These are phyloP conservation scores for Lerista edwardsae DNA, from an alignment of 2,797 vertebrate species.

Conservation along the genomic window DNA sequence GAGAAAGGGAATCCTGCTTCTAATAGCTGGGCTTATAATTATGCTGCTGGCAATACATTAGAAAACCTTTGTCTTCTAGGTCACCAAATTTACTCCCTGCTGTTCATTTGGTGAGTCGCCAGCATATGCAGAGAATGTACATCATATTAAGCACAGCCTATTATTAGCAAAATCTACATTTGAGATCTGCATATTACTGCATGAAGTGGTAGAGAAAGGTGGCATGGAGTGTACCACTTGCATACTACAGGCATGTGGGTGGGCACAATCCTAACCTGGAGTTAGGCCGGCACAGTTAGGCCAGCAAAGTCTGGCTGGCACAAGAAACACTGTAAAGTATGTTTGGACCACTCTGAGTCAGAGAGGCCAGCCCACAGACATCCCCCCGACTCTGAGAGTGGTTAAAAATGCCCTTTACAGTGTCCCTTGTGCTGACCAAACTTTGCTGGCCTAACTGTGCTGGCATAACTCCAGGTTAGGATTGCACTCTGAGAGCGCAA, in stretches of 20 bases:
- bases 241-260: not conserved
- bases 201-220: not conserved
- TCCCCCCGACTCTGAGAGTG: too few relatives aligned
- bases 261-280: too few relatives aligned
- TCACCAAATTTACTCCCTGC: not conserved
- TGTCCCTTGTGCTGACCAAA: too few relatives aligned
- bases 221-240: not conserved
- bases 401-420: too few relatives aligned
- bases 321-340: too few relatives aligned
- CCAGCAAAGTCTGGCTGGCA: too few relatives aligned
- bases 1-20: not conserved
- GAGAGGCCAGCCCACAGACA: too few relatives aligned
- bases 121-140: not conserved
- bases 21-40: not conserved
- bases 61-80: not conserved
- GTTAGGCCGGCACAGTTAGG: too few relatives aligned
- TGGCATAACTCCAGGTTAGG: too few relatives aligned
- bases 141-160: not conserved
- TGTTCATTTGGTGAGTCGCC: not conserved
- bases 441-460: too few relatives aligned
- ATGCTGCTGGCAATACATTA: constrained; percentile 7
- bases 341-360: too few relatives aligned
- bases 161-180: not conserved
- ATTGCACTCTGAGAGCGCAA: too few relatives aligned
- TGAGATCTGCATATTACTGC: not conserved